Conservation (phyloP, 92 coral and sea anemone genomes). For the Parazoanthus swiftii region DNA sequence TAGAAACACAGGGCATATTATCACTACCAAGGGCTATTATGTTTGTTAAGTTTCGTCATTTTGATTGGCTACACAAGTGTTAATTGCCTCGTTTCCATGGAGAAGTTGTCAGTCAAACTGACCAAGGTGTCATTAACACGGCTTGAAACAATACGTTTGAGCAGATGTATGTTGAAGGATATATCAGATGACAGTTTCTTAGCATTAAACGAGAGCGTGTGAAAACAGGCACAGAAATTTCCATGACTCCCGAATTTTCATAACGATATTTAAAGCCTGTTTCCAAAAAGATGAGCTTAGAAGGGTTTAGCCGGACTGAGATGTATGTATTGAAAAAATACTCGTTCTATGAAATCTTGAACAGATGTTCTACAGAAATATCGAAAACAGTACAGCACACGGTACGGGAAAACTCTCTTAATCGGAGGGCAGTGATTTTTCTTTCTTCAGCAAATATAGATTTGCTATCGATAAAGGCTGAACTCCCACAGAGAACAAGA, state of each 20-base stretch:
- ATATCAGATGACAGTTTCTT: constrained; percentile 76
- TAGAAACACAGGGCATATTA: constrained; percentile 97
- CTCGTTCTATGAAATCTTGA: constrained; percentile 59
- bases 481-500: constrained; percentile 47
- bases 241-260: constrained; percentile 47
- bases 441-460: constrained; percentile 57
- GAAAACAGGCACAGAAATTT: constrained; percentile 61
- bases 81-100: constrained; percentile 79
- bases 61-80: constrained; percentile 90
- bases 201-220: constrained; percentile 65
- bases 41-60: constrained; percentile 83
- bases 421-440: constrained; percentile 34
- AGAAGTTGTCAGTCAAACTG: constrained; percentile 74
- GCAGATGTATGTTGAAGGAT: constrained; percentile 76
- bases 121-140: constrained; percentile 86
- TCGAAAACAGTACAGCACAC: constrained; percentile 47
- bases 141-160: constrained; percentile 68
- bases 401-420: constrained; percentile 31
- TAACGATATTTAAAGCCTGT: constrained; percentile 48
- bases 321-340: constrained; percentile 37
- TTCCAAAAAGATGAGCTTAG: constrained; percentile 51
- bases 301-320: constrained; percentile 6
- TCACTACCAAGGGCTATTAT: constrained; percentile 85
- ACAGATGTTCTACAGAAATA: constrained; percentile 75
- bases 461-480: constrained; percentile 48